These are phyloP conservation scores for Chalcosyrphus nemorum DNA, from an alignment of 2,888 invertebrate species.

Conservation along the genomic window DNA sequence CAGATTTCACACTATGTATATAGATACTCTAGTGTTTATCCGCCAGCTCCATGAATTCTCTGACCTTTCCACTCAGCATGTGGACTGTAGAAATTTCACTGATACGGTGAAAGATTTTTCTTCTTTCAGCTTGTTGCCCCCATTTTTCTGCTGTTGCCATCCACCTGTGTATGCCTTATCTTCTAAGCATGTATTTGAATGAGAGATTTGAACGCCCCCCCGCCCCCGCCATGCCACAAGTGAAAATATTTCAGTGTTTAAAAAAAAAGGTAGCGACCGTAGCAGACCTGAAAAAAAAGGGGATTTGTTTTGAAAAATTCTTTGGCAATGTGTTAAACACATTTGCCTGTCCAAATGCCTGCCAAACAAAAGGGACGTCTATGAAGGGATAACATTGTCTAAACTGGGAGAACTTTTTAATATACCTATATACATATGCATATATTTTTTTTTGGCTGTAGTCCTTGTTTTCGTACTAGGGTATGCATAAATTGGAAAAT, in stretches of 20 bases:
- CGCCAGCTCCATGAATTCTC: constrained; percentile 32
- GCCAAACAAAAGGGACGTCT: constrained; percentile 62
- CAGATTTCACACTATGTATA: constrained; percentile 32
- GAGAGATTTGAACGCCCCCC: constrained; percentile 19
- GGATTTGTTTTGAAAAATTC: constrained; percentile 62
- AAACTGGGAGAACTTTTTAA: constrained; percentile 48
- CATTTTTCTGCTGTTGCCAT: too few species aligned
- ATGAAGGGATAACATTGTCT: constrained; percentile 58
- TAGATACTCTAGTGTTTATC: constrained; percentile 9
- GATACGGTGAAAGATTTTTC: constrained; percentile 17
- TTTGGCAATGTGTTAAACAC: constrained; percentile 69
- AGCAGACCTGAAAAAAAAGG: constrained; percentile 10
- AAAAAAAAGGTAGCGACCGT: constrained; percentile 24
- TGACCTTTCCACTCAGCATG: constrained; percentile 49
- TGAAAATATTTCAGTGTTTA: constrained; percentile 44
- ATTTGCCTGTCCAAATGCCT: constrained; percentile 67
- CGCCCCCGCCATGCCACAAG: neutral
- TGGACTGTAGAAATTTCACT: constrained; percentile 10
- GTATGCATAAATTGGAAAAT: constrained; percentile 59
- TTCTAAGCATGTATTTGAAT: constrained; percentile 22
- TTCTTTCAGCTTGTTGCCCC: neutral
- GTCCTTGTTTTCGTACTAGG: constrained; percentile 4
- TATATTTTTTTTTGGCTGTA: constrained; percentile 16
- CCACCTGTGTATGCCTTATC: constrained; percentile 56
- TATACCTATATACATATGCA: constrained; percentile 33